These are phyloP conservation scores for Drosophila serrata DNA, from an alignment of 1,140 invertebrate species.

Conservation along the genomic window DNA sequence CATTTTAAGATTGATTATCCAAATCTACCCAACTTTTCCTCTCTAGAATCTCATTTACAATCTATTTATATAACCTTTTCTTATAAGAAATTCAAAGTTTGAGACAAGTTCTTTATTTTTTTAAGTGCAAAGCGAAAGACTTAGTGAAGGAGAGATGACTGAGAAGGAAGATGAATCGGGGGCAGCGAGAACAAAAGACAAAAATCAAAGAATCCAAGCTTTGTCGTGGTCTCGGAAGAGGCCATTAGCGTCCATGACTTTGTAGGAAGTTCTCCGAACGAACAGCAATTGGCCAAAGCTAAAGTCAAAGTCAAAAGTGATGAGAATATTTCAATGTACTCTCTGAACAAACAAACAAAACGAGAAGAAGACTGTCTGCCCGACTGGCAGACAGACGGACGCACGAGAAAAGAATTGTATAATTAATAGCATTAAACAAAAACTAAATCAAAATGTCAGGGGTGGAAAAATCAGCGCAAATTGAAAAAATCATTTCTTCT, in stretches of 20 bases:
- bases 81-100: neutral
- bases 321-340: conserved; percentile 45
- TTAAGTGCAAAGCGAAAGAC: conserved; percentile 14
- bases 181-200: conserved; percentile 36
- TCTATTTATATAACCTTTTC: neutral
- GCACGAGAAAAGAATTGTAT: conserved; percentile 54
- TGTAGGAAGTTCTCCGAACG: conserved; percentile 33
- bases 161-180: conserved; percentile 14
- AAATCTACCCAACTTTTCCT: too few species aligned
- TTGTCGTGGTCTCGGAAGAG: conserved; percentile 37
- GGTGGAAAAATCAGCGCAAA: conserved; percentile 43
- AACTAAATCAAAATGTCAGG: conserved; percentile 74
- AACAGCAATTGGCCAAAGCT: conserved; percentile 23
- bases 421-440: conserved; percentile 81
- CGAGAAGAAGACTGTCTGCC: conserved; percentile 2
- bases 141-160: conserved; percentile 1
- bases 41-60: too few species aligned
- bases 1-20: too few species aligned
- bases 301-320: conserved; percentile 20
- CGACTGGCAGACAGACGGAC: conserved; percentile 2
- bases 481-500: conserved; percentile 71
- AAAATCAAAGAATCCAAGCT: conserved; percentile 51
- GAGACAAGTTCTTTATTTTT: neutral
- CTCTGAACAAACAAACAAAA: conserved; percentile 33
- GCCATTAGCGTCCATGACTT: conserved; percentile 74